Percentiles rank a stretch among this genome's conserved stretches.
Conservation (phyloP, 2,888 invertebrate species). For the Nomada goodeniana region DNA sequence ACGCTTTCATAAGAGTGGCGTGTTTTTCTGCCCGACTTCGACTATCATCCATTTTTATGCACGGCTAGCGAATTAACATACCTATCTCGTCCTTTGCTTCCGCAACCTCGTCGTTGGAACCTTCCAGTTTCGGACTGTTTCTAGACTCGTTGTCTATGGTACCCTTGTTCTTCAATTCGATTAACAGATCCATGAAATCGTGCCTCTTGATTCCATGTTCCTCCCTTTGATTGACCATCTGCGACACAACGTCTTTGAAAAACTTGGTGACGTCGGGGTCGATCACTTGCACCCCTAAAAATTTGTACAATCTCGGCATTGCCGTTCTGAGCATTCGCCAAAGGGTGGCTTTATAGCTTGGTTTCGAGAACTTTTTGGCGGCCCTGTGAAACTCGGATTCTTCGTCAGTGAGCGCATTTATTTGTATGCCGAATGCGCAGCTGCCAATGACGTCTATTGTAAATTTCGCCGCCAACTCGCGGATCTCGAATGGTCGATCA, state of each 20-base stretch:
- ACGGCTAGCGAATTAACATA: constrained; percentile 44
- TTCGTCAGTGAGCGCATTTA: constrained; percentile 82
- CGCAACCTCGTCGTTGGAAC: constrained; percentile 58
- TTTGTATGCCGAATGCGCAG: constrained; percentile 85
- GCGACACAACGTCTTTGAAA: constrained; percentile 80
- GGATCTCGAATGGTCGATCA: constrained; percentile 78
- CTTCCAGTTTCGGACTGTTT: constrained; percentile 15
- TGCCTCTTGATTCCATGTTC: constrained; percentile 76
- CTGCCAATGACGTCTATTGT: constrained; percentile 85
- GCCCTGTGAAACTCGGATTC: constrained; percentile 82
- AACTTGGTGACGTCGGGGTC: constrained; percentile 78
- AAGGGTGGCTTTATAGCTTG: constrained; percentile 79
- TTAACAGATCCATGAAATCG: constrained; percentile 83
- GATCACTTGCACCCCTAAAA: constrained; percentile 76
- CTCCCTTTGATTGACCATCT: constrained; percentile 80
- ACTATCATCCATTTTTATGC: neutral
- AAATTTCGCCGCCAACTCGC: constrained; percentile 83
- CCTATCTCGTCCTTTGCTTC: constrained; percentile 74
- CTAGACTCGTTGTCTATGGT: constrained; percentile 68
- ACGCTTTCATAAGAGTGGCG: constrained; percentile 3
- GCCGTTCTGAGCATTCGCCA: constrained; percentile 81
- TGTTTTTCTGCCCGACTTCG: neutral
- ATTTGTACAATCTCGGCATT: constrained; percentile 76
- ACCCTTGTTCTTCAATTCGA: constrained; percentile 81
- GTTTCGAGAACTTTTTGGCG: constrained; percentile 80